A percentile compares a stretch with the other conserved stretches of the same genome.
Evolutionary conservation across 1,140 invertebrate species (phyloP).

Genomic region (Physella acuta): DNA sequence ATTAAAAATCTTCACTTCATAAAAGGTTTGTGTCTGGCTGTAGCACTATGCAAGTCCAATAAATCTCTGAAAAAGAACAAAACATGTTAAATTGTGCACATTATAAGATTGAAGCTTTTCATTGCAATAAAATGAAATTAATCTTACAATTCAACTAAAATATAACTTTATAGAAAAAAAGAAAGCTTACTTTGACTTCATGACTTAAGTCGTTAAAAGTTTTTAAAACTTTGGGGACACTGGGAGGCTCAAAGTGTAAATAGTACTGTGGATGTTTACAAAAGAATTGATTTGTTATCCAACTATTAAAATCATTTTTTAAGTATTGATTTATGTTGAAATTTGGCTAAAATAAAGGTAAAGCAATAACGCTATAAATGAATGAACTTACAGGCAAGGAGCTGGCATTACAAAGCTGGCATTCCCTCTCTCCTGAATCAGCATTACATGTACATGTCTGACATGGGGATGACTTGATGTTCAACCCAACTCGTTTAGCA

Average conservation of each 20-base stretch:
- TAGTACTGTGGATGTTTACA: not conserved
- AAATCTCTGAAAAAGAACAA: not conserved
- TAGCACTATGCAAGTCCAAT: slow-evolving; percentile 2
- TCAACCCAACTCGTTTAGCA: not conserved
- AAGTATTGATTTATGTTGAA: not conserved
- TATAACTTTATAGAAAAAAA: too few species aligned
- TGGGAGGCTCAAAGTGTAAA: not conserved
- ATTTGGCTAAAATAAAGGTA: not conserved
- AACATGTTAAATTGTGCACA: too few species aligned
- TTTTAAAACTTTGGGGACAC: not conserved
- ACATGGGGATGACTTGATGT: slow-evolving; percentile 5
- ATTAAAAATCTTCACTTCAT: too few species aligned
- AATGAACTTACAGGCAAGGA: not conserved
- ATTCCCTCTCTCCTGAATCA: not conserved
- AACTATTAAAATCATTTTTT: too few species aligned
- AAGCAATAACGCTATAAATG: not conserved
- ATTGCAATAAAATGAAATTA: too few species aligned
- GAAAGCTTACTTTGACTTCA: not conserved
- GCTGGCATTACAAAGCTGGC: not conserved
- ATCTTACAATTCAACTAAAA: too few species aligned
- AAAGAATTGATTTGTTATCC: too few species aligned
- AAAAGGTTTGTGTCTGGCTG: too few species aligned
- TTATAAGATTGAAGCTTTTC: too few species aligned
- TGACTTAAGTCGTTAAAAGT: not conserved
- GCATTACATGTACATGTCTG: slow-evolving; percentile 4